Base-by-base conservation (phyloP, 2,888 invertebrate species). In the Agrochola lota region DNA sequence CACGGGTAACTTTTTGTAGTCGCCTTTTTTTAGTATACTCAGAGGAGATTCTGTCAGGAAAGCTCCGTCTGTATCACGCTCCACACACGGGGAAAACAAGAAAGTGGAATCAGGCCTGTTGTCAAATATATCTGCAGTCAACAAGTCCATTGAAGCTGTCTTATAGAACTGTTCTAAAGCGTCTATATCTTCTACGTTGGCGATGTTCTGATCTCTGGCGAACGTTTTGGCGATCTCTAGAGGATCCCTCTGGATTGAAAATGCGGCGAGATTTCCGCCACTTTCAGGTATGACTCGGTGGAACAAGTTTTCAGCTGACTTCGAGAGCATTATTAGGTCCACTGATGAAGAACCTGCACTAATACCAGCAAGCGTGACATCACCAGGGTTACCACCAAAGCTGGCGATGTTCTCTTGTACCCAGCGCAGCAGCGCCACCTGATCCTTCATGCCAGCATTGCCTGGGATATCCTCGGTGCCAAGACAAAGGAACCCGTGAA, bases 361-460 rank as follows among this genome's bases (percentile, higher is more conserved):
- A 20, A 71, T 89, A 0, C 94, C 94, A 9, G 72, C 85, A 8
- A 94, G 78, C 3, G 94, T 93, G 0, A 94, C 90, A 71, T 94
- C 93, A 69, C 91, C 70, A 26, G 94, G 92, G 71, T 94, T 92
- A 6, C 94, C 94, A 0, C 94, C 92, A 40, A 92, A 94, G 15
- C 76, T 90, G 0, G 88, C 91, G 9, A 94, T 94, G 57, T 94
- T 93, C 17, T 89, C 85, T 46, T 92, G 86, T 0, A 94, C 93
- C 94, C 94, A 94, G 0, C 90, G 90, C 15, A 94, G 78, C 1
- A 90, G 71, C 0, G 91, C 91, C 6, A 93, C 88, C 85, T 92
- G 91, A 68, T 94, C 93, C 67, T 93, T 93, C 89, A 93, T 86
- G 0, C 93, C 93, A 1, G 91, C 93, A 62, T 93, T 93, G 1